Conservation (phyloP, 35 echinoderm and acorn worm species). For the Strongylocentrotus purpuratus region DNA sequence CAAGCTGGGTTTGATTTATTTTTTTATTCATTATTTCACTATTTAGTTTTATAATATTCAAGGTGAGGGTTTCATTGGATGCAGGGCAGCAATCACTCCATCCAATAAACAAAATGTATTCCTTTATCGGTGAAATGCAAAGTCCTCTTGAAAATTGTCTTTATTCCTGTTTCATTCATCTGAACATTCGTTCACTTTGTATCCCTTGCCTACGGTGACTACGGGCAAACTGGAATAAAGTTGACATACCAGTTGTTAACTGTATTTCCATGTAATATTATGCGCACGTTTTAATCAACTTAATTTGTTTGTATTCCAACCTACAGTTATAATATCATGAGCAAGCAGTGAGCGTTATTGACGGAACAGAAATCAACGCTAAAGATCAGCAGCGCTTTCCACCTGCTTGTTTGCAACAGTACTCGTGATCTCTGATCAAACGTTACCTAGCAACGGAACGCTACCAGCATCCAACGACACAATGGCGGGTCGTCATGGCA, state of each 20-base stretch:
- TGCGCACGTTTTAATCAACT: background rate
- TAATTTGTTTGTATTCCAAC: background rate
- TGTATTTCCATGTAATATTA: background rate
- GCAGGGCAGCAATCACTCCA: too few relatives aligned
- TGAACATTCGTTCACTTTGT: too few relatives aligned
- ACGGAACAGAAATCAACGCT: background rate
- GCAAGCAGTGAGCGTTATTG: background rate
- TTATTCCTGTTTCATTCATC: too few relatives aligned
- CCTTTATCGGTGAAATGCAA: too few relatives aligned
- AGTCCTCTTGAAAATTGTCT: too few relatives aligned
- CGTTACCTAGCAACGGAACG: constrained; percentile 36
- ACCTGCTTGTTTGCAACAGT: background rate
- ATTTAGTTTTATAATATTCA: too few relatives aligned
- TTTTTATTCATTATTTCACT: too few relatives aligned
- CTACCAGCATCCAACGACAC: constrained; percentile 2
- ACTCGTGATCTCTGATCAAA: background rate
- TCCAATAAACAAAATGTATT: too few relatives aligned
- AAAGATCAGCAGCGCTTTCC: background rate
- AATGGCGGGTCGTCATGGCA: constrained; percentile 51
- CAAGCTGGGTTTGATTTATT: too few relatives aligned
- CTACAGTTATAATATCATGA: background rate
- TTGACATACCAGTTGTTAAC: too few relatives aligned
- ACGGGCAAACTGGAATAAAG: background rate
- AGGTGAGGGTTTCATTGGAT: too few relatives aligned
- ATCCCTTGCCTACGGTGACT: too few relatives aligned